A percentile compares a stretch with the other conserved stretches of the same genome.
Evolutionary conservation across 2,797 vertebrate species (phyloP).

Genomic region (Heliangelus exortis): DNA sequence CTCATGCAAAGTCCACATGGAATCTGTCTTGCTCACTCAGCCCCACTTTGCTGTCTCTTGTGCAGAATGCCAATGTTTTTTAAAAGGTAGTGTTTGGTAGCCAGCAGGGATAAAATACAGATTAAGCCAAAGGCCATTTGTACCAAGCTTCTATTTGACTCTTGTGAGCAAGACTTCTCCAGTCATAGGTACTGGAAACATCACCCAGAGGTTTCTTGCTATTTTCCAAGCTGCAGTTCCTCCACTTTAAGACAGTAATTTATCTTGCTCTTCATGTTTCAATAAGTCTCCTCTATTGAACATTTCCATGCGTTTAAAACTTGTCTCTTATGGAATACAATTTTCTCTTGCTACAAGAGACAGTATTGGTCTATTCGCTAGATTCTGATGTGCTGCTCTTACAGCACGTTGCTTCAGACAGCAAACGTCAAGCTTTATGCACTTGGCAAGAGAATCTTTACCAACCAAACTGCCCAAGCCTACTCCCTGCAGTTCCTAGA

Average conservation of each 20-base stretch:
- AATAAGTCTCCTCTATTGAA: background rate
- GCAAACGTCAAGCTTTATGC: background rate
- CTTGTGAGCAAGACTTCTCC: background rate
- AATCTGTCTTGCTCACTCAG: background rate
- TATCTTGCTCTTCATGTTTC: background rate
- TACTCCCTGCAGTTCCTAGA: background rate
- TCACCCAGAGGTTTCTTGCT: background rate
- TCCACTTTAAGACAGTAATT: background rate
- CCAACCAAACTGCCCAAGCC: background rate
- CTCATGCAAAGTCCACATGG: background rate
- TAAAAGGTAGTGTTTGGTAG: background rate
- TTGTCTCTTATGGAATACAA: background rate
- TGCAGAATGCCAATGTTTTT: background rate
- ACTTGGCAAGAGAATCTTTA: background rate
- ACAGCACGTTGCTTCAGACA: background rate
- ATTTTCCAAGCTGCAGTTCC: background rate
- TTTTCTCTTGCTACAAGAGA: background rate
- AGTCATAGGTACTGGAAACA: background rate
- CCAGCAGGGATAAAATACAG: background rate
- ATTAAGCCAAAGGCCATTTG: background rate
- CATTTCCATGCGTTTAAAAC: background rate
- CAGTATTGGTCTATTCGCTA: background rate
- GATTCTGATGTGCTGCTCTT: background rate
- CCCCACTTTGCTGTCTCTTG: rapidly evolving
- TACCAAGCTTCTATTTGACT: background rate